Conservation (phyloP, 2,797 vertebrate genomes). For the Dipus sagitta region DNA sequence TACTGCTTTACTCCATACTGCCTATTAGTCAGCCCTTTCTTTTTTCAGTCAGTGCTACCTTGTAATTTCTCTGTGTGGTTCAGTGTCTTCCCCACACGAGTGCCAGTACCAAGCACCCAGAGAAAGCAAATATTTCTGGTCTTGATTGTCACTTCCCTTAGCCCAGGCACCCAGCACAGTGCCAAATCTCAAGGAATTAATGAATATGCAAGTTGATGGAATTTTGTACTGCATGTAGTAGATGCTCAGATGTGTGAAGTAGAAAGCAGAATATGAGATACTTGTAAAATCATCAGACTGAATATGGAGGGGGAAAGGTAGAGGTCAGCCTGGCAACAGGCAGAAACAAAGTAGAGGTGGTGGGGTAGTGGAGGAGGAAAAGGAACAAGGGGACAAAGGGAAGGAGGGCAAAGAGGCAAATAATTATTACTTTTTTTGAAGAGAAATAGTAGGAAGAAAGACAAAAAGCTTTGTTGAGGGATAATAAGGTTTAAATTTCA, state of each 20-base stretch:
- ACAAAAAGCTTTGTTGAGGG: background rate
- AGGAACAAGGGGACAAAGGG: too few relatives aligned
- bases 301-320: background rate
- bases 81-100: fast-evolving
- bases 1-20: too few relatives aligned
- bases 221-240: background rate
- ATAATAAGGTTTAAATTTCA: background rate
- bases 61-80: background rate
- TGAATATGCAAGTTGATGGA: background rate
- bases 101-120: too few relatives aligned
- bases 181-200: background rate
- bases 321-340: background rate
- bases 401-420: too few relatives aligned
- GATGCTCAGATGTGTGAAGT: background rate
- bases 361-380: background rate
- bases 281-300: background rate
- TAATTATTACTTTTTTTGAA: background rate
- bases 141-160: background rate
- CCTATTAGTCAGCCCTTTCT: background rate
- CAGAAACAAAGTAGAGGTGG: background rate
- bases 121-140: background rate
- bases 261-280: background rate
- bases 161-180: too few relatives aligned
- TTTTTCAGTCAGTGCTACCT: background rate
- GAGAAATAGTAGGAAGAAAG: background rate